Conservation (phyloP, 2,113 vertebrate genomes). For the Chauna torquata region DNA sequence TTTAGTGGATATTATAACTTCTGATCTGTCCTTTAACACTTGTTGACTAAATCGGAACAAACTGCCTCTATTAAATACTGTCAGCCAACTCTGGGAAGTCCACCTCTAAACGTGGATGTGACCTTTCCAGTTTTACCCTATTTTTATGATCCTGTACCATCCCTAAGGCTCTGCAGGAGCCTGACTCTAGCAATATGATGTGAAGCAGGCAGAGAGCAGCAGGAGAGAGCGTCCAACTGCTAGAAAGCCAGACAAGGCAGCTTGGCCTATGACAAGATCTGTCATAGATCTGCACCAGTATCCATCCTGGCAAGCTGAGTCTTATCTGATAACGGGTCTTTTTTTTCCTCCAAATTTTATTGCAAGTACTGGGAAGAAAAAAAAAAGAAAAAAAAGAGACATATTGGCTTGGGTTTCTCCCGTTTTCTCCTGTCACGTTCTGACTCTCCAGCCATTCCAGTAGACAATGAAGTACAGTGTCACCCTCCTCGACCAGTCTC, state of each 20-base stretch:
- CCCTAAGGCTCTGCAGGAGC: neutral
- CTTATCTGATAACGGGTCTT: neutral
- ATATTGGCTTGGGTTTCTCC: neutral
- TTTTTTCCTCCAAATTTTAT: neutral
- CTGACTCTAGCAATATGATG: neutral
- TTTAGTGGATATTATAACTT: neutral
- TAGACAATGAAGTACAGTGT: neutral
- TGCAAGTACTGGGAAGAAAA: neutral
- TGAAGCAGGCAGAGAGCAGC: neutral
- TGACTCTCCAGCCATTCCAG: neutral
- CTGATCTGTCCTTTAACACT: neutral
- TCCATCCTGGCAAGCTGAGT: neutral
- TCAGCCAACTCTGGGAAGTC: neutral
- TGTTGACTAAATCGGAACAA: neutral
- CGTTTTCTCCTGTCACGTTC: neutral
- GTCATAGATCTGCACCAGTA: neutral
- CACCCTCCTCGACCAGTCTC: neutral
- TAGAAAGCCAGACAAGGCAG: neutral
- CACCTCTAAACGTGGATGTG: neutral
- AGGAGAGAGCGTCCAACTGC: neutral
- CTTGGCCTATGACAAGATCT: too few relatives aligned
- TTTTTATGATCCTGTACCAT: accelerated
- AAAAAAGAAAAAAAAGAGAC: neutral
- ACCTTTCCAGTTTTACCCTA: neutral
- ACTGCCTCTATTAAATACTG: neutral